phyloP scores from a whole-genome alignment of 2,113 vertebrate species.

The Rattus rattus region DNA sequence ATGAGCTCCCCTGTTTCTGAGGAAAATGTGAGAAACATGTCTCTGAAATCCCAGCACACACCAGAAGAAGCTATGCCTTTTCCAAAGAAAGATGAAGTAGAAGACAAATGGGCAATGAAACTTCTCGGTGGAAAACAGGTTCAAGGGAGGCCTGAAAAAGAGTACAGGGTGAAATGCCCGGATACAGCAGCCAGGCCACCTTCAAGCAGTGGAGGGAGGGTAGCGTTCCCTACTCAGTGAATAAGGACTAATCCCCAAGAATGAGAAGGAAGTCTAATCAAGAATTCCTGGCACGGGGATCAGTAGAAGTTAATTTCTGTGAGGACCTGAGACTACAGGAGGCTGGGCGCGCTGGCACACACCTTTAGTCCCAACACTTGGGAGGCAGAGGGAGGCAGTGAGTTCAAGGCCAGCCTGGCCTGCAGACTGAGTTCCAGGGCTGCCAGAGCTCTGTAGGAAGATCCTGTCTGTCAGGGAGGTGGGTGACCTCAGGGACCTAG shows the following conservation, averaged over 20 bases:
- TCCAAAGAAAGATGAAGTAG: background rate
- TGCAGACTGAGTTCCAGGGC: background rate
- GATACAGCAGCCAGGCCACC: background rate
- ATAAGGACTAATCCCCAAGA: background rate
- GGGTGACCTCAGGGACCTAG: background rate
- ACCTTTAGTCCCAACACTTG: background rate
- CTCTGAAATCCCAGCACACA: background rate
- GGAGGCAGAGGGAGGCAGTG: background rate
- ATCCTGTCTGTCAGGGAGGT: background rate
- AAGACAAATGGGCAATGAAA: background rate
- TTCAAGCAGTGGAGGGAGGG: background rate
- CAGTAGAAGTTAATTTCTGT: background rate
- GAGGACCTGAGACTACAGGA: background rate
- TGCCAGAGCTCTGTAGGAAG: background rate
- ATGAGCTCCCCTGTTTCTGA: background rate
- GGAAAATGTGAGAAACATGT: background rate
- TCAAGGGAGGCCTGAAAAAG: constrained; percentile 18
- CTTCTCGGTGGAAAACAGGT: background rate
- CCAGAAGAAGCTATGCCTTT: background rate
- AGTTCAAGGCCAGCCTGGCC: background rate
- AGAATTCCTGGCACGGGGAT: background rate
- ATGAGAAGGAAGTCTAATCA: background rate
- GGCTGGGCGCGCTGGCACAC: background rate
- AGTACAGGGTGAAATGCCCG: background rate
- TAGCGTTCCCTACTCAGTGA: background rate